Base-by-base conservation (phyloP, 1,140 invertebrate species). In the Metopolophium dirhodum region DNA sequence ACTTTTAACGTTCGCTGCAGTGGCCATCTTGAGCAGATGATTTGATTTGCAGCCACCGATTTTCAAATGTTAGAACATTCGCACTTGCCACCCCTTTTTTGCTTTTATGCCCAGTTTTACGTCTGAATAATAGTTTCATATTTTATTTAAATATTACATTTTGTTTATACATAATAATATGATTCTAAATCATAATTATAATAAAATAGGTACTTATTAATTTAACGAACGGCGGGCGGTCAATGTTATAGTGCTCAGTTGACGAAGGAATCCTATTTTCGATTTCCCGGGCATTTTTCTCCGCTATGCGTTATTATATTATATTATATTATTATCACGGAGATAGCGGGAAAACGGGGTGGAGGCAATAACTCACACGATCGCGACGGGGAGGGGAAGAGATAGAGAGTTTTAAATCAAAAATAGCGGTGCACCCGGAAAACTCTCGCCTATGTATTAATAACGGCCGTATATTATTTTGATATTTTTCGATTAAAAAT, bases 401-500 rank as follows among this genome's bases (percentile, higher is more conserved):
- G 35, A 41, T 45, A 23, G 41, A 83, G 20, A 45, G 41, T 85
- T 41, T 37, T 85, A 41, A 41, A 41, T 49, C 47, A 91, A 91
- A 82, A 26, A 90, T 41, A 90, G 61, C 45, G 23, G 26, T 30
- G 61, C 30, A n/a, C 61, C 61, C 61, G 22, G 41, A 47, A 86
- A 86, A 86, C 26, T 45, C 26, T 47, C 26, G 23, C 37, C 14
- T 87, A 87, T 47, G n/a, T 87, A 49, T 26, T 86, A 87, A 91
- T 91, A 91, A 91, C 68, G 90, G 23, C 11, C 11, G 30, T n/a
- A 20, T 54, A 49, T 49, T n/a, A 26, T 91, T 91, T 91, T 37
- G 68, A 91, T 91, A 22, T n/a, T 26, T 91, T 91, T 91, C 37
- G 90, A 91, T 91, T 91, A 91, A 91, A 91, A 91, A 91, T 83